Conservation (phyloP, 2,888 invertebrate species). For the Caenorhabditis becei region DNA sequence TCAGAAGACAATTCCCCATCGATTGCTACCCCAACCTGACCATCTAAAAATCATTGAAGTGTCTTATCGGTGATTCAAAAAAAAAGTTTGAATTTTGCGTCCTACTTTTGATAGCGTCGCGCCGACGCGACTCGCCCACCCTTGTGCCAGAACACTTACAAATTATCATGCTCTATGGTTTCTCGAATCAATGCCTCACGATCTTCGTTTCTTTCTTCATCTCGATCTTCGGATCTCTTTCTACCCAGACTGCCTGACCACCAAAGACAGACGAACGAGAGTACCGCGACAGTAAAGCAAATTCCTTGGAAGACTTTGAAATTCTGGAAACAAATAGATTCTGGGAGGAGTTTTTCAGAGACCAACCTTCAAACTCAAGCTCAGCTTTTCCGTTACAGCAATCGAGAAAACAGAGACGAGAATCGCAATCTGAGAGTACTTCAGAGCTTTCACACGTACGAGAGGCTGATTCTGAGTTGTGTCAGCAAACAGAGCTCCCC, state of each 20-base stretch:
- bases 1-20: no score
- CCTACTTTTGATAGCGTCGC: no score
- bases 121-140: no score
- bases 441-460: constrained; percentile 81
- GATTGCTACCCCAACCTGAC: no score
- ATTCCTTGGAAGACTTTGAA: constrained; percentile 75
- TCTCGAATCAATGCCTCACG: constrained; percentile 20
- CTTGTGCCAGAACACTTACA: constrained; percentile 24
- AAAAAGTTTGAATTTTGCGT: no score
- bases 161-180: background rate
- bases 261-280: constrained; percentile 69
- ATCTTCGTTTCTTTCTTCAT: background rate
- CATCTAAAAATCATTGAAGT: no score
- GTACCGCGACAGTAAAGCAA: constrained; percentile 54
- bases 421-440: constrained; percentile 81
- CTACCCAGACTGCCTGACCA: constrained; percentile 26
- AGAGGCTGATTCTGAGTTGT: constrained; percentile 77
- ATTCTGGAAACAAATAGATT: constrained; percentile 69
- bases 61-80: no score
- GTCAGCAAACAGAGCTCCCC: constrained; percentile 80
- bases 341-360: background rate
- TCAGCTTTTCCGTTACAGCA: constrained; percentile 76
- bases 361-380: constrained; percentile 76
- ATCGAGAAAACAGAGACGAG: constrained; percentile 77
- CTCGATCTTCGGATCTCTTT: constrained; percentile 1